Base-by-base conservation (phyloP, 2,113 vertebrate genomes). In the Thomomys bottae region DNA sequence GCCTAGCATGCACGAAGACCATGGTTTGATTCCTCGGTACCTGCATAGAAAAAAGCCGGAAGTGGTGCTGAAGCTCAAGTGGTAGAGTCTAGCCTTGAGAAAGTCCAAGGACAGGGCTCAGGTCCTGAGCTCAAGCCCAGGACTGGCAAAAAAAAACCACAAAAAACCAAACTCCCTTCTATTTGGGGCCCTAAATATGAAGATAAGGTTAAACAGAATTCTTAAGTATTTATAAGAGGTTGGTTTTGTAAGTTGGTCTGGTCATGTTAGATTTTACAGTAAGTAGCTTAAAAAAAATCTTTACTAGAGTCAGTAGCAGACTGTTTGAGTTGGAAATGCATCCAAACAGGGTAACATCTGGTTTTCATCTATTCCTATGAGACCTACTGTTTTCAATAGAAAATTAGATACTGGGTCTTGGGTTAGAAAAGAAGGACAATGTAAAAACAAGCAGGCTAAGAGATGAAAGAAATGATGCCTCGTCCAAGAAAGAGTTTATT, bases 321-420 rank as follows among this genome's bases (percentile, higher is more conserved):
- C 96, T 92, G 88, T 38, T 94, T 64, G 96, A 95, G 77, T 77
- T 93, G 54, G 94, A 96, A 97, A 95, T 88, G 42, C 3, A 91
- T 92, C 61, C 78, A 92, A 94, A 97, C 83, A 92, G 14, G 24
- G 36, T 72, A 97, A 92, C 95, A 97, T 97, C 97, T 98, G 97
- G 81, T 97, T 98, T 97, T 95, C 90, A 97, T 97, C 95, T 96
- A 75, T 73, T 95, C 92, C 97, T 93, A 87, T 85, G 90, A 90
- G 93, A 97, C 88, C 63, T 38, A 92, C 38, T 7, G 32, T 49
- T 97, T 95, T 95, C 76, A 95, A 72, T 79, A 71, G 64, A 97
- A 96, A 96, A 96, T 91, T 94, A 97, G 93, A 96, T 93, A 96
- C 12, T 80, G 42, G 73, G 82, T 92, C 93, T 15, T 63, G 38